phyloP scores from a whole-genome alignment of 2,797 vertebrate species.

The Pseudotriccus pelzelni region DNA sequence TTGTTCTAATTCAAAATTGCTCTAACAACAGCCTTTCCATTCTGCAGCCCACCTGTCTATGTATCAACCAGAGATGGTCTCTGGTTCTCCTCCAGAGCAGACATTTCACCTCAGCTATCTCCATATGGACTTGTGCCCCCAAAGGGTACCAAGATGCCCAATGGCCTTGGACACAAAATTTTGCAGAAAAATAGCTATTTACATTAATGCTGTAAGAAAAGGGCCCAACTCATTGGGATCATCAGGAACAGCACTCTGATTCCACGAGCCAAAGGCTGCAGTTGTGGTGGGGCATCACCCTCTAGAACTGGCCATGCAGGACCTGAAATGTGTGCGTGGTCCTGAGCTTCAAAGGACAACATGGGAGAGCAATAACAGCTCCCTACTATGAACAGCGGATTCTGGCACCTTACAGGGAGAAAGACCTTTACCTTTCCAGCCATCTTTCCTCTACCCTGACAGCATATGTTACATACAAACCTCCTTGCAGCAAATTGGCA shows the following conservation, averaged over 20 bases:
- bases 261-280: neutral
- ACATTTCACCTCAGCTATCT: neutral
- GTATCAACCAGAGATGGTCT: neutral
- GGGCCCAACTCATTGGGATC: neutral
- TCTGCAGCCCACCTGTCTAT: neutral
- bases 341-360: neutral
- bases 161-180: neutral
- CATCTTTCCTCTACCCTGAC: neutral
- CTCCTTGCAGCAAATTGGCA: neutral
- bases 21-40: neutral
- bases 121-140: rapidly evolving
- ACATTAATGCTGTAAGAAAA: neutral
- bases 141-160: neutral
- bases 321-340: rapidly evolving
- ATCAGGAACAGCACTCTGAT: no score
- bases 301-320: neutral
- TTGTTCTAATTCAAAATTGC: neutral
- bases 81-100: neutral
- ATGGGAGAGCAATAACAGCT: neutral
- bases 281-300: no score
- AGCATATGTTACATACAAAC: neutral
- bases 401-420: neutral
- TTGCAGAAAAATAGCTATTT: neutral
- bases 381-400: neutral
- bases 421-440: neutral